Evolutionary conservation across 2,888 invertebrate species (phyloP), one percentile per base, ranked within the genome.

Genomic region (Gortyna flavago): DNA sequence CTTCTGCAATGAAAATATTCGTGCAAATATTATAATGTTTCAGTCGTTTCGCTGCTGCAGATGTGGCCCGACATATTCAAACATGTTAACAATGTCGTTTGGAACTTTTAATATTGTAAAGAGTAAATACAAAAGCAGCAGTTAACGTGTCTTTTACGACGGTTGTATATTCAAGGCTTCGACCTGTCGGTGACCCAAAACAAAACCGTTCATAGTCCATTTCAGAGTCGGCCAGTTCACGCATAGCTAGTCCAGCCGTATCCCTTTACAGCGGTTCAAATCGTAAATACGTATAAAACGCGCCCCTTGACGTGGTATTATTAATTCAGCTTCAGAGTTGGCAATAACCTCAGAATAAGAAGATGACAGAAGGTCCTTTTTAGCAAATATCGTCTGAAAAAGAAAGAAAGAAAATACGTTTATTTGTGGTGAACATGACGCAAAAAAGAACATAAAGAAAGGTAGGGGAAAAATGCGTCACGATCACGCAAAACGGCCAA

Each of bases 241-340:
- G 72, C 74, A 59, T 48, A 35, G 51, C 54, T 64, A 29, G 51
- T 44, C 85, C 67, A 64, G 64, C 72, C 71, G 69, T 62, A 79
- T 77, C 82, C 86, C 83, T 86, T 87, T 76, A 89, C 87, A 81
- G 73, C 82, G 85, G 84, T 75, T 87, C 67, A 85, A 89, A 87
- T 85, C 87, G 89, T 90, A 90, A 91, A 91, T 90, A 90, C 90
- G 85, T 85, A 89, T 89, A 89, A 89, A 91, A 88, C 84, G 85
- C 86, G 87, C 89, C 89, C 85, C 86, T 81, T 88, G 88, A 85
- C 84, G 86, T 87, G 79, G 85, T 85, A 90, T 93, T 92, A 93
- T 93, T 94, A 91, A 93, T 93, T 92, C 93, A 92, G 69, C 62
- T 32, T 38, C 72, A 77, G 88, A 87, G 87, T 87, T 85, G 85